phyloP scores from a whole-genome alignment of 2,113 vertebrate genomes.

The Macquaria australasica region DNA sequence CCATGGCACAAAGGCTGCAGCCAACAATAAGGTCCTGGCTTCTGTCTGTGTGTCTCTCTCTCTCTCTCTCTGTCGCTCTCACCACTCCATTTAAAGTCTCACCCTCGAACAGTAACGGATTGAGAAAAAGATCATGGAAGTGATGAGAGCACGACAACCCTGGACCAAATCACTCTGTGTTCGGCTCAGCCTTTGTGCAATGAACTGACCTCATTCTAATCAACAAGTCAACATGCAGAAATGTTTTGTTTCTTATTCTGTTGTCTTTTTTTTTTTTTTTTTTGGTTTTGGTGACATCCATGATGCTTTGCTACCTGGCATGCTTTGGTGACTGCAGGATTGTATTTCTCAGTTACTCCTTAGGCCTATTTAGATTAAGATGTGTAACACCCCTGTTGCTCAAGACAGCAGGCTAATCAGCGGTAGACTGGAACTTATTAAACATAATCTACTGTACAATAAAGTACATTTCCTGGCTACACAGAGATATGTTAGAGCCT shows the following conservation, averaged over 20 bases:
- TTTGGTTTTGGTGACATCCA: slow-evolving; percentile 54
- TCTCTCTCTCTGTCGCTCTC: slow-evolving; percentile 62
- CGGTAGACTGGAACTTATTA: slow-evolving; percentile 39
- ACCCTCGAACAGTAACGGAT: slow-evolving; percentile 70
- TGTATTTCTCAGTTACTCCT: slow-evolving; percentile 50
- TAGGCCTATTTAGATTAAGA: slow-evolving; percentile 56
- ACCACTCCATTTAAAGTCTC: slow-evolving; percentile 76
- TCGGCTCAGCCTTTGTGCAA: slow-evolving; percentile 86
- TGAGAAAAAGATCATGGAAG: slow-evolving; percentile 75
- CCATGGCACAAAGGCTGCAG: slow-evolving; percentile 87
- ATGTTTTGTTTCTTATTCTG: slow-evolving; percentile 34
- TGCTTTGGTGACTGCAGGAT: slow-evolving; percentile 75
- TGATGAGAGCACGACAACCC: slow-evolving; percentile 72
- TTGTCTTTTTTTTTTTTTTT: slow-evolving; percentile 13
- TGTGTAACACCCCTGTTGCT: slow-evolving; percentile 79
- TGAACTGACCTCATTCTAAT: slow-evolving; percentile 79
- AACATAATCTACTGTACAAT: slow-evolving; percentile 35
- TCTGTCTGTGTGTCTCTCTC: slow-evolving; percentile 49
- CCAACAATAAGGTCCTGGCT: slow-evolving; percentile 79
- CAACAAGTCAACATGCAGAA: slow-evolving; percentile 83
- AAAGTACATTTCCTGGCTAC: slow-evolving; percentile 47
- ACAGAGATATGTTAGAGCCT: slow-evolving; percentile 18
- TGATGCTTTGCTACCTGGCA: slow-evolving; percentile 76
- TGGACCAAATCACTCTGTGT: slow-evolving; percentile 64
- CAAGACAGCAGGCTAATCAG: slow-evolving; percentile 77